These are phyloP conservation scores for Hiodon tergisus DNA, from an alignment of 2,113 vertebrate genomes.

Conservation along the genomic window DNA sequence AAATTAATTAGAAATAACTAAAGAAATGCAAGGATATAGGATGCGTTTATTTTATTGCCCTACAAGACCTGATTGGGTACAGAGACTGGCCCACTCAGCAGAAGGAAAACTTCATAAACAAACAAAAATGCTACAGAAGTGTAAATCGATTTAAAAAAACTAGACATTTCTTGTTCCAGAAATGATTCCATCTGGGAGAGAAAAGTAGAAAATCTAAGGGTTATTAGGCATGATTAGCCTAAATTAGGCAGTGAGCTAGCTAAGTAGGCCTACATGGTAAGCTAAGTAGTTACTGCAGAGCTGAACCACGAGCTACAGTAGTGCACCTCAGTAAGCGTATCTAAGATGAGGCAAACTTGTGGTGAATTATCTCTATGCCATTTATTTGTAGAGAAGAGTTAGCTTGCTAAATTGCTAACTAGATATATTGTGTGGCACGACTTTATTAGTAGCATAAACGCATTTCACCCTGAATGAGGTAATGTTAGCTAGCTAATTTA, in stretches of 20 bases:
- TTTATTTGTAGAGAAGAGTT: conserved; percentile 2
- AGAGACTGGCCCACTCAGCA: background rate
- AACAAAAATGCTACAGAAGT: too few relatives aligned
- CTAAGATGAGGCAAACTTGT: conserved; percentile 1
- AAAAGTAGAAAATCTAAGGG: background rate
- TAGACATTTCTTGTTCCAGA: background rate
- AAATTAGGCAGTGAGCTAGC: conserved; percentile 1
- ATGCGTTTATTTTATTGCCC: conserved; percentile 3
- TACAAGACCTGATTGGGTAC: background rate
- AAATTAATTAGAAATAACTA: background rate
- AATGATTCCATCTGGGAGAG: conserved; percentile 2
- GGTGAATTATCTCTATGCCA: background rate
- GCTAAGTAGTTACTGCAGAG: conserved; percentile 1
- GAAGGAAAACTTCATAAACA: background rate
- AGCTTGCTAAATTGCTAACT: conserved; percentile 2
- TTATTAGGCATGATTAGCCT: background rate
- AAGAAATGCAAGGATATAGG: background rate
- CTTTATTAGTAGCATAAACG: background rate
- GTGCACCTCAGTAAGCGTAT: background rate
- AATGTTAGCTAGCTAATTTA: conserved; percentile 3
- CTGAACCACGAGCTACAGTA: background rate
- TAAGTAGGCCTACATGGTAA: background rate
- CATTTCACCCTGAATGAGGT: background rate
- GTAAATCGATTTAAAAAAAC: background rate
- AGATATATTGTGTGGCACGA: background rate